These are phyloP conservation scores for Austrofundulus limnaeus DNA, from an alignment of 2,113 vertebrate species.

Conservation along the genomic window DNA sequence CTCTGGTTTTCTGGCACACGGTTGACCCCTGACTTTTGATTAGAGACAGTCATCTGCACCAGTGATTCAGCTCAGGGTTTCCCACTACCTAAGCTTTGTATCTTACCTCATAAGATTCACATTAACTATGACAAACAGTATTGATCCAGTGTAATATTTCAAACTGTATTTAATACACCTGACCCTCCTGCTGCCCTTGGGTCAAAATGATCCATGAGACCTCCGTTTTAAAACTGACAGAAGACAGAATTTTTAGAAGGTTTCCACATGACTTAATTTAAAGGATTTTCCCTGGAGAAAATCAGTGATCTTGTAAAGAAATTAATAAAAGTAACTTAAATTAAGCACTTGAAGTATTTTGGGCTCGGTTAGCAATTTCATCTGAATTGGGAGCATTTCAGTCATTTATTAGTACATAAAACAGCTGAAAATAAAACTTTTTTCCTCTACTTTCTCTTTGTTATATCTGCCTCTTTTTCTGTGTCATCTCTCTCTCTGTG, in stretches of 20 bases:
- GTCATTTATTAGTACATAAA: slow-evolving; percentile 17
- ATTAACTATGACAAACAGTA: slow-evolving; percentile 8
- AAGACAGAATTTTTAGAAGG: too few species aligned
- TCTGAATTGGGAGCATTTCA: slow-evolving; percentile 12
- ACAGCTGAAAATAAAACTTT: slow-evolving; percentile 1
- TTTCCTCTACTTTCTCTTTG: slow-evolving; percentile 13
- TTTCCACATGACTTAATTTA: too few species aligned
- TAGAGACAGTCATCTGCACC: not conserved
- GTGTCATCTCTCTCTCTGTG: slow-evolving; percentile 38
- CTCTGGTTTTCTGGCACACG: slow-evolving; percentile 1
- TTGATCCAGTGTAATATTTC: slow-evolving; percentile 13
- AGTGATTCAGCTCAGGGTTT: slow-evolving; percentile 18
- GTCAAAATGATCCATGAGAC: too few species aligned
- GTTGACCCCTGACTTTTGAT: slow-evolving; percentile 20
- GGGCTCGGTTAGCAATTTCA: not conserved
- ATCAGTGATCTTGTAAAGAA: too few species aligned
- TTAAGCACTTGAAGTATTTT: not conserved
- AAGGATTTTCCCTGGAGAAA: too few species aligned
- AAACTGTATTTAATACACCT: not conserved
- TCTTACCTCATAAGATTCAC: not conserved
- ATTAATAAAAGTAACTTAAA: too few species aligned
- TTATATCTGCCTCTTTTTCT: slow-evolving; percentile 7
- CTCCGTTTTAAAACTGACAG: too few species aligned
- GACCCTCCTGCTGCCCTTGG: too few species aligned
- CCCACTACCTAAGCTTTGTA: not conserved